Evolutionary conservation across 37 sponge, comb jelly and placozoan species (phyloP).

Genomic region (Amphimedon queenslandica): DNA sequence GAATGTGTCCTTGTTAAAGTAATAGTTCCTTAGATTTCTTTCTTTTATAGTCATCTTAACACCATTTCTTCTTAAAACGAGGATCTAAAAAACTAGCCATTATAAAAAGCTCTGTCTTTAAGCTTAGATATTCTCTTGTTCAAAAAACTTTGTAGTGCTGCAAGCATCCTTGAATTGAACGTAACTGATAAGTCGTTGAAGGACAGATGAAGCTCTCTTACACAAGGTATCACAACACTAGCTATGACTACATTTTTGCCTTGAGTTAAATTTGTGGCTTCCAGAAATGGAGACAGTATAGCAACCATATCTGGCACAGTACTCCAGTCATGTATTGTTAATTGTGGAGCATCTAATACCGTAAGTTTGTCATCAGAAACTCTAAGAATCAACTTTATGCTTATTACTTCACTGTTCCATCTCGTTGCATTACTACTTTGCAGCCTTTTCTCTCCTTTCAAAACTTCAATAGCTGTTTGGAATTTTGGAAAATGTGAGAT

Average conservation of each 20-base stretch:
- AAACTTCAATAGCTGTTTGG: conserved; percentile 9
- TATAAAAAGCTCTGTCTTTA: neutral
- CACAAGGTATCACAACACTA: conserved; percentile 20
- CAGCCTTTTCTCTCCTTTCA: conserved; percentile 25
- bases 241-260: neutral
- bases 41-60: neutral
- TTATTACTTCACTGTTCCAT: conserved; percentile 25
- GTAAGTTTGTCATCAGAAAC: conserved; percentile 14
- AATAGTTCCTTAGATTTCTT: neutral
- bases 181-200: neutral
- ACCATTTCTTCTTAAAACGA: conserved; percentile 11
- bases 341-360: conserved; percentile 4
- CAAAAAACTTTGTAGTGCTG: neutral
- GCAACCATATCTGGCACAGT: conserved; percentile 8
- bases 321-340: conserved; percentile 2
- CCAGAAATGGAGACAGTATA: conserved; percentile 11
- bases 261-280: conserved; percentile 15
- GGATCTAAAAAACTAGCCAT: conserved; percentile 3
- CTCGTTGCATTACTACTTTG: conserved; percentile 12
- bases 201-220: neutral
- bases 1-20: neutral
- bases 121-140: neutral
- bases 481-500: conserved; percentile 19
- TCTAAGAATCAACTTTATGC: conserved; percentile 15
- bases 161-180: neutral